Conservation (phyloP, 1,140 invertebrate genomes). For the Magallana gigas region DNA sequence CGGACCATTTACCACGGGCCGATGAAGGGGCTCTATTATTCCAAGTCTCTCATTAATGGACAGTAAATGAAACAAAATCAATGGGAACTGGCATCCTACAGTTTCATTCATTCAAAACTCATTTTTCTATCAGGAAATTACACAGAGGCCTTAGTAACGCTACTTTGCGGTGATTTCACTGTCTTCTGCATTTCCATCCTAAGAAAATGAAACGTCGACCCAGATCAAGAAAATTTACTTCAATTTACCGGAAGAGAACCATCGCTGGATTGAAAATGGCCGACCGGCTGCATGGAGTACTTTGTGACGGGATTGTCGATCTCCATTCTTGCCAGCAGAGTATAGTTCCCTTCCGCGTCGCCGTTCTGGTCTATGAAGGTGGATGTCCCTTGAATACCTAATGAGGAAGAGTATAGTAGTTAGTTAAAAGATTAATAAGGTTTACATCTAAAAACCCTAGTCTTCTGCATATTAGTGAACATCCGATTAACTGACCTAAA, state of each 20-base stretch:
- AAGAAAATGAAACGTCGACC: background rate
- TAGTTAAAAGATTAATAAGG: too few species aligned
- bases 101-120: slow-evolving; percentile 27
- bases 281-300: slow-evolving; percentile 76
- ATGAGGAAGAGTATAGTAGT: too few species aligned
- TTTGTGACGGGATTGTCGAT: slow-evolving; percentile 76
- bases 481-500: too few species aligned
- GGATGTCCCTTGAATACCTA: slow-evolving; percentile 94
- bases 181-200: background rate
- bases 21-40: background rate
- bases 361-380: slow-evolving; percentile 95
- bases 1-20: slow-evolving; percentile 7
- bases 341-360: slow-evolving; percentile 98
- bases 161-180: background rate
- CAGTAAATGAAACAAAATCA: slow-evolving; percentile 23
- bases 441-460: too few species aligned
- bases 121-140: slow-evolving; percentile 9
- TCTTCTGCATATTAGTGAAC: too few species aligned
- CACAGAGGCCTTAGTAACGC: background rate
- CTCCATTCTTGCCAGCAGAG: slow-evolving; percentile 85
- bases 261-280: slow-evolving; percentile 69
- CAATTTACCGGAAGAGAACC: slow-evolving; percentile 63
- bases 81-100: background rate
- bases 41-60: background rate
- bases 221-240: slow-evolving; percentile 6